Base-by-base conservation (phyloP, 2,797 vertebrate species). In the Momotus momota region DNA sequence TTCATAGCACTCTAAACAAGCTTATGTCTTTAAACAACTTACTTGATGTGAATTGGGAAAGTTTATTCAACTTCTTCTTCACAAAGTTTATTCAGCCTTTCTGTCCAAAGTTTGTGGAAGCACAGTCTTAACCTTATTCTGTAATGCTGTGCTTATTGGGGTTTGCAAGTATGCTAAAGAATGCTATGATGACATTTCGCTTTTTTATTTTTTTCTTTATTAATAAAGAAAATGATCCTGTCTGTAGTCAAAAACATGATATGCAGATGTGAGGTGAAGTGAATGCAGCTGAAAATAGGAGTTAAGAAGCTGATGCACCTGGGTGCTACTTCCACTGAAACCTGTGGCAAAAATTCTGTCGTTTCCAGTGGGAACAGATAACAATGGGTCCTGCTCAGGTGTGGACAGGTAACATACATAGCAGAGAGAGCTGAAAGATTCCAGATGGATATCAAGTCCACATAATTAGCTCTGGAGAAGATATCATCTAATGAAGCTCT, bases 111-210 rank as follows among this genome's bases (percentile, higher is more conserved):
- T 43, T 81, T 5, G 27, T 33, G 23, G 12, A 46, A 77, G 18
- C 12, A 12, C 15, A 29, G 6, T 26, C 1, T 55, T 58, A 27
- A 19, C 7, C 5, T 81, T 33, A 33, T 13, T 74, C 33, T 46
- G 1, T 72, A n/a, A 13, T 58, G 29, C 5, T 71, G 26, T 57
- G 5, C 6, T 38, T 14, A 23, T 31, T 64, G 57, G 11, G 13
- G 22, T 87, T 91, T 54, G 21, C 5, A 18, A 17, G 6, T 17
- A 31, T 67, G 3, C 21, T 71, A 52, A 38, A 8, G 22, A 54
- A 57, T 8, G 2, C 46, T 46, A 58, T 2, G 2, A 27, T 3
- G 4, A 33, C 21, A 31, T 41, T 10, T 33, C n/a, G 2, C 14
- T 58, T 3, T 0, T 58, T 71, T 33, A 1, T 25, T 86, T 20